Evolutionary conservation across 2,113 vertebrate genomes (phyloP), one percentile per base, ranked within the genome.

Genomic region (Indicator maculatus): DNA sequence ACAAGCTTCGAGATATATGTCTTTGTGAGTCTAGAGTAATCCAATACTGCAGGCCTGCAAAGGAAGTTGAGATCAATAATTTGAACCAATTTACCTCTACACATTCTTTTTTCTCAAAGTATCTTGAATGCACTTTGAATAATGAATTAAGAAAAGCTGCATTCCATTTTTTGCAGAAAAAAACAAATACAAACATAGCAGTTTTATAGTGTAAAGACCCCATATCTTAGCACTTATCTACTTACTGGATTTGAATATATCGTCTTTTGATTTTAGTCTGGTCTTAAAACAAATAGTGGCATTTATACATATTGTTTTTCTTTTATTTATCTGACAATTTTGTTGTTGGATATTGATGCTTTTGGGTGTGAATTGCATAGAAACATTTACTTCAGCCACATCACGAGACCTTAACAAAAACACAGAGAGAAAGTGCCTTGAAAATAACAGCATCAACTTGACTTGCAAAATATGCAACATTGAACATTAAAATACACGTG

Each of bases 341-440:
- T 98, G 92, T 97, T 99, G 98, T 89, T 99, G 98, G 79, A 99
- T 98, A 94, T 99, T 99, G 95, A 99, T 99, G 96, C 98, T 99
- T 63, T 90, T 97, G 5, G 99, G 98, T 21, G 97, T 88, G 91
- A 99, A 99, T 12, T 96, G 98, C 98, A 99, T 99, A 69, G 97
- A 97, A 93, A 98, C 98, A 72, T 91, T 97, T 71, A 99, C 98
- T 88, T 99, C 98, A 56, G 98, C 99, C 73, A 99, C 99, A 88
- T 99, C 99, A 85, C 99, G 98, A 95, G 99, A 98, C 99, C 99
- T 99, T 90, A 47, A 80, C 79, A 92, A 44, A 83, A 82, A 26
- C 19, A 90, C 36, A 82, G 15, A 83, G 24, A 74, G 36, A 82
- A 86, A 89, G 12, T 33, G 7, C 9, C 38, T 59, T 94, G 30